phyloP scores from a whole-genome alignment of 2,797 vertebrate genomes.

The Oreochromis grahami region DNA sequence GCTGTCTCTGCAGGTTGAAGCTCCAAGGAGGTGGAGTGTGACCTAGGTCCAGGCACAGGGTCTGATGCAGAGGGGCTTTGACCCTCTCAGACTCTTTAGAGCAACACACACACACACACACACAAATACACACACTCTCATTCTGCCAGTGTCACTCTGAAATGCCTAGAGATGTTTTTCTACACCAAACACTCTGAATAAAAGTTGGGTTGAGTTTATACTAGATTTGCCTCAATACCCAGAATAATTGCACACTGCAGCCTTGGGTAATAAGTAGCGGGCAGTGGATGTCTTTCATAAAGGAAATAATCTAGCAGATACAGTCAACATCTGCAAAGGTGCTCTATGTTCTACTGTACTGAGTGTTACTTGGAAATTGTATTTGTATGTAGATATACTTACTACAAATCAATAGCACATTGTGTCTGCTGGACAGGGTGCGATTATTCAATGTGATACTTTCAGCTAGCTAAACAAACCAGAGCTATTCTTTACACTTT shows the following conservation, averaged over 20 bases:
- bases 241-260: conserved; percentile 36
- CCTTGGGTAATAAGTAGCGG: neutral
- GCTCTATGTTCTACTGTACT: neutral
- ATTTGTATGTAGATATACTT: conserved; percentile 27
- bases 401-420: conserved; percentile 39
- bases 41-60: conserved; percentile 41
- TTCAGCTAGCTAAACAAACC: conserved; percentile 53
- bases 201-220: conserved; percentile 30
- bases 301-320: neutral
- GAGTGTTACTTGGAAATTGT: conserved; percentile 7
- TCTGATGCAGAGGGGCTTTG: conserved; percentile 28
- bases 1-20: conserved; percentile 43
- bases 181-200: conserved; percentile 16
- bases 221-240: neutral
- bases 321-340: neutral
- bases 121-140: neutral
- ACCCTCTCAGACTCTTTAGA: conserved; percentile 34
- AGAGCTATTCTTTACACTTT: conserved; percentile 55
- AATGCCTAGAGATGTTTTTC: conserved; percentile 58
- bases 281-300: neutral
- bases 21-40: conserved; percentile 43
- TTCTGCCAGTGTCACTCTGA: conserved; percentile 44
- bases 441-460: conserved; percentile 53
- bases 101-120: neutral
- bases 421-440: conserved; percentile 23